Conservation (phyloP, 2,888 invertebrate genomes). For the Electrophaes corylata region DNA sequence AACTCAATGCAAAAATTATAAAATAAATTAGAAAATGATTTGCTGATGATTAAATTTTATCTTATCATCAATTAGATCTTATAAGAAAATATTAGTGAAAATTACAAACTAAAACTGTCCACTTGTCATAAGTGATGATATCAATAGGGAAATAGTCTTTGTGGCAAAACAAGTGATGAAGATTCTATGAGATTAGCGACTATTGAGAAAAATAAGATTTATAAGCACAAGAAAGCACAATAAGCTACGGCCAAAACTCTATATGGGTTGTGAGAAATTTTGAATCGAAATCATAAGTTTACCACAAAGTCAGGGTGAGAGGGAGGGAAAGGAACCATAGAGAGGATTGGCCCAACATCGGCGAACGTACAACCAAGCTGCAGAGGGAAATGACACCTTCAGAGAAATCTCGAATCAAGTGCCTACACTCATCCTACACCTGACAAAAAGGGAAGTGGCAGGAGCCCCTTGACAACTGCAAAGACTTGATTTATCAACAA, state of each 20-base stretch:
- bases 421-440: too few relatives aligned
- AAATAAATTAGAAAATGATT: too few relatives aligned
- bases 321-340: constrained; percentile 64
- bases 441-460: too few relatives aligned
- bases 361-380: constrained; percentile 58
- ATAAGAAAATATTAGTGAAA: neutral
- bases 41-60: too few relatives aligned
- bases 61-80: too few relatives aligned
- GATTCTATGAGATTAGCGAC: constrained; percentile 5
- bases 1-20: too few relatives aligned
- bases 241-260: constrained; percentile 80
- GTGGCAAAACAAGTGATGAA: constrained; percentile 30
- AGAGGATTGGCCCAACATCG: constrained; percentile 79
- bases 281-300: constrained; percentile 27
- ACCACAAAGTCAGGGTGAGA: constrained; percentile 36
- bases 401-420: too few relatives aligned
- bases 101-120: neutral
- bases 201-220: neutral
- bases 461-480: neutral
- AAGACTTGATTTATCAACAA: neutral
- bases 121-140: neutral
- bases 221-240: constrained; percentile 42
- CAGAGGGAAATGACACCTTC: constrained; percentile 65
- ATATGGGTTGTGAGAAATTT: constrained; percentile 51
- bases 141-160: constrained; percentile 24